Evolutionary conservation across 2,888 invertebrate species (phyloP), one percentile per base, ranked within the genome.

Genomic region (Ormyrus nitidulus): DNA sequence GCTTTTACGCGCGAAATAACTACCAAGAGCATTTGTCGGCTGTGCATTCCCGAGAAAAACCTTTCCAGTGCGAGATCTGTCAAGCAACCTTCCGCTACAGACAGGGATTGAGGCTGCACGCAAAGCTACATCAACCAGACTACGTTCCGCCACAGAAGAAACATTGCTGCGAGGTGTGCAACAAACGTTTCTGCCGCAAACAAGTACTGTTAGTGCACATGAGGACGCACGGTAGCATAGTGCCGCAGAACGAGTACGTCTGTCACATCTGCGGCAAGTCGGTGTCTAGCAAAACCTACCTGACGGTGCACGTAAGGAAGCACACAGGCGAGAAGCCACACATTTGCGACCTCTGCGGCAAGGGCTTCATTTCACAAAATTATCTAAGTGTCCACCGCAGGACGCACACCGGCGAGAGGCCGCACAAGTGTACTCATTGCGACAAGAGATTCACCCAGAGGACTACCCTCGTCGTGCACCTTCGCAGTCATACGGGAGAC

Each of bases 271-370:
- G 93, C 89, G 93, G 93, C 76, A 93, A 93, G 89, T 91, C 92
- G 83, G 92, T 93, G 6, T 92, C 93, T 54, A 92, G 92, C 78
- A 90, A 92, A 62, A 93, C 93, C 54, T 93, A 93, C 84, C 91
- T 93, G 83, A 93, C 93, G 87, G 93, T 93, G 86, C 93, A 93
- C 86, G 91, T 93, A 81, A 90, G 93, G 56, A 93, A 93, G 69
- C 93, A 93, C 87, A 93, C 93, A 1, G 93, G 93, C 0, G 93
- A 93, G 89, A 93, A 93, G 88, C 93, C 93, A 0, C 92, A 93
- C 85, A 91, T 93, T 0, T 93, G 93, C 91, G 92, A 92, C 62
- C 83, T 89, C 0, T 90, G 90, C 81, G 87, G 87, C 59, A 90
- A 90, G 73, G 89, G 89, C 0, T 90, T 90, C 61, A 90, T 89